Conservation (phyloP, 2,113 vertebrate species). For the Zapus hudsonius region DNA sequence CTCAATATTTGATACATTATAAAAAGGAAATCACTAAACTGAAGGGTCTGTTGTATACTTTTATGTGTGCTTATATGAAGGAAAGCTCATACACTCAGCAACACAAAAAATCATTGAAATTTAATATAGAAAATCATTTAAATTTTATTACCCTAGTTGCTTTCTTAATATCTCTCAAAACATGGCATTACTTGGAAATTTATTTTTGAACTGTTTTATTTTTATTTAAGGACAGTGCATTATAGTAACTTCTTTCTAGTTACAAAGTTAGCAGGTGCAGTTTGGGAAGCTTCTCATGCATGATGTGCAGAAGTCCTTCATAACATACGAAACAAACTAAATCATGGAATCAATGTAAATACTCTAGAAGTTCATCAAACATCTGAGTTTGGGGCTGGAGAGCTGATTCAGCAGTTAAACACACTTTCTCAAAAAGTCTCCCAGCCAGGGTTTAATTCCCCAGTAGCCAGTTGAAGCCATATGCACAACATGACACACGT, state of each 20-base stretch:
- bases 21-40: neutral
- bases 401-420: too few species aligned
- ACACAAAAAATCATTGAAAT: neutral
- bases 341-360: neutral
- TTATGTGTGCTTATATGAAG: neutral
- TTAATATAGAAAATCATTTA: neutral
- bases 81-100: neutral
- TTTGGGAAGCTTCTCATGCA: neutral
- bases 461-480: too few species aligned
- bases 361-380: neutral
- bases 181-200: neutral
- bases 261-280: neutral
- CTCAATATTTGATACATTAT: neutral
- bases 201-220: neutral
- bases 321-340: too few species aligned
- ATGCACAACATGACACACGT: too few species aligned
- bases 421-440: too few species aligned
- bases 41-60: neutral
- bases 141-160: neutral
- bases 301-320: too few species aligned
- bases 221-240: neutral
- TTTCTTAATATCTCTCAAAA: neutral
- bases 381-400: too few species aligned
- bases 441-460: too few species aligned
- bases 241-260: neutral